Percentiles rank a stretch among this genome's conserved stretches.
Evolutionary conservation across 2,797 vertebrate species (phyloP).

Genomic region (Falco biarmicus): DNA sequence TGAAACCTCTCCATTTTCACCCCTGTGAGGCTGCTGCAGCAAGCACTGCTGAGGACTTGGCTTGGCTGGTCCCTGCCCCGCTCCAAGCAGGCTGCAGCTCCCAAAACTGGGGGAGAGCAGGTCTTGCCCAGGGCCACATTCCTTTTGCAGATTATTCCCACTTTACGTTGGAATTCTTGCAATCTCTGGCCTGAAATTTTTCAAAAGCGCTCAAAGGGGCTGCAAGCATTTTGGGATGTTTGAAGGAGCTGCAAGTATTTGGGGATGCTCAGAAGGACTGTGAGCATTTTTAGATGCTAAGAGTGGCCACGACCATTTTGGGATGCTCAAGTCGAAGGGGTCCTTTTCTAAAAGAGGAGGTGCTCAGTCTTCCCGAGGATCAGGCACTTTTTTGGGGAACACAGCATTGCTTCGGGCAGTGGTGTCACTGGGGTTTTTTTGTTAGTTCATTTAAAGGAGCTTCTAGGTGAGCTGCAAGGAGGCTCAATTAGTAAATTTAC

Average conservation of each 20-base stretch:
- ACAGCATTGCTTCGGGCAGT: background rate
- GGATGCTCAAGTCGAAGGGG: background rate
- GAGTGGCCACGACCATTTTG: background rate
- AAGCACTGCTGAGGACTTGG: background rate
- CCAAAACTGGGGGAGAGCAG: background rate
- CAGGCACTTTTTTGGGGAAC: background rate
- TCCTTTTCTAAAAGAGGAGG: background rate
- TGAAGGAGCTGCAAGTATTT: background rate
- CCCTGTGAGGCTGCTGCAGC: background rate
- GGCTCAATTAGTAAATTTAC: conserved; percentile 74
- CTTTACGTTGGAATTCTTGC: background rate
- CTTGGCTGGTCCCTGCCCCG: background rate
- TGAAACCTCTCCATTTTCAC: background rate
- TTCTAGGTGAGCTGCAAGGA: conserved; percentile 53
- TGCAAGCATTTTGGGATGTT: background rate
- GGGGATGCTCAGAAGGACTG: background rate
- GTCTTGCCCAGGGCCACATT: conserved; percentile 9
- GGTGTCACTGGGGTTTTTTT: background rate
- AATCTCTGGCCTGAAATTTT: background rate
- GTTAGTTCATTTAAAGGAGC: background rate
- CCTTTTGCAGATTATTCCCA: background rate
- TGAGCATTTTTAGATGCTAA: background rate
- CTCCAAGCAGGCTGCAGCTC: background rate
- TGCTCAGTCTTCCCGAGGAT: background rate
- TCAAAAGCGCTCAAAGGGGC: background rate